Base-by-base conservation (phyloP, 2,888 invertebrate species). In the Eupithecia centaureata region DNA sequence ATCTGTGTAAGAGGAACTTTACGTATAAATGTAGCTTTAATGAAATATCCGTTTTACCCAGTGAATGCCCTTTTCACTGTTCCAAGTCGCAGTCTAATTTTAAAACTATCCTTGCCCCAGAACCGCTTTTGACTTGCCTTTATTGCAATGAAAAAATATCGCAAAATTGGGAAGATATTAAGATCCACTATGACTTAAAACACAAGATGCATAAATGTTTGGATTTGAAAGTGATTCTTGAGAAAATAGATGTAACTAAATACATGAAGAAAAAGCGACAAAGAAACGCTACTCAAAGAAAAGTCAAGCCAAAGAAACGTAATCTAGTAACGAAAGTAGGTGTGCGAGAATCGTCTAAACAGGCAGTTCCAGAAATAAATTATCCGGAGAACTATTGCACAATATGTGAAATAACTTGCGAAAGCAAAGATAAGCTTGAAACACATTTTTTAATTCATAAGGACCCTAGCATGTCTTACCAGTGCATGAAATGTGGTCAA, bases 401-500 rank as follows among this genome's bases (percentile, higher is more conserved):
- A 42, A 82, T 92, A 65, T 95, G 95, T 76, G 80, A 84, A 25
- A 80, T 80, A 58, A 75, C 71, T 60, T 86, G 81, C 76, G 79
- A 82, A 47, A 83, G 82, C 66, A 90, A 92, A 72, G 64, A 81
- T 38, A 68, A 76, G 22, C 90, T 94, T 73, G 93, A 94, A 77
- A 76, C 75, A 10, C 95, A 95, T 77, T 84, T 94, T 30, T 76
- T 86, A 61, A 80, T 68, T 52, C 95, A 95, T 76, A 87, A 91
- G 74, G 92, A 94, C 76, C 90, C 92, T 28, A 92, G 90, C 51
- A 94, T 94, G 79, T 91, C 94, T n/a, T 95, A 94, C 81, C 95
- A 95, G 81, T 97, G 97, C 80, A 93, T 95, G 84, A 97, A 97
- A 85, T 97, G 97, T 85, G 97, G 96, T 0, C 94, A 95, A 76